phyloP scores from a whole-genome alignment of 2,888 invertebrate species.

The Drosophila lacicola region DNA sequence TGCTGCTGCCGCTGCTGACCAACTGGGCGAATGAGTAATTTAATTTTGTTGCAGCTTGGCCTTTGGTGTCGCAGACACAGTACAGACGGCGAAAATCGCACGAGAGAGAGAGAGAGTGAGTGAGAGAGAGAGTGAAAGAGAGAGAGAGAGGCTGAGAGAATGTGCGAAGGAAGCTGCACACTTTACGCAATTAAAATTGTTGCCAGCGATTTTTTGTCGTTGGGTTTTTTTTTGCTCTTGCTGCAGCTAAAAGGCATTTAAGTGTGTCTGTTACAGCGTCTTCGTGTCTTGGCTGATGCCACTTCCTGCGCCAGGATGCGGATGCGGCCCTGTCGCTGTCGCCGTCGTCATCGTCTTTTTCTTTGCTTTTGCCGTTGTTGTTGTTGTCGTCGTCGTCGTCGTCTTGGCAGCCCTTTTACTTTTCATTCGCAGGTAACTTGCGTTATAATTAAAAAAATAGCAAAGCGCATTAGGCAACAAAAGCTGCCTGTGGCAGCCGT shows the following conservation, averaged over 20 bases:
- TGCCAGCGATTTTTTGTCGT: slow-evolving; percentile 66
- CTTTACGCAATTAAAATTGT: slow-evolving; percentile 79
- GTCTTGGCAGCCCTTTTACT: slow-evolving; percentile 78
- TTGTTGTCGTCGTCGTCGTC: slow-evolving; percentile 18
- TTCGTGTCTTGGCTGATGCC: slow-evolving; percentile 67
- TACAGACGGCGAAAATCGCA: slow-evolving; percentile 40
- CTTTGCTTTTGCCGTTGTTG: slow-evolving; percentile 24
- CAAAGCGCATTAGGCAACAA: slow-evolving; percentile 81
- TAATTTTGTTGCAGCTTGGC: slow-evolving; percentile 76
- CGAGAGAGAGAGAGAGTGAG: slow-evolving; percentile 5
- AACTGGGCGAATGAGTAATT: slow-evolving; percentile 80
- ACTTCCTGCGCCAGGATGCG: slow-evolving; percentile 53
- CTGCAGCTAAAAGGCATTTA: slow-evolving; percentile 72
- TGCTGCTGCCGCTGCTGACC: slow-evolving; percentile 56
- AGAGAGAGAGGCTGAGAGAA: not conserved
- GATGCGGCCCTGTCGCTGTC: slow-evolving; percentile 56
- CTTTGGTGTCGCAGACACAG: slow-evolving; percentile 65
- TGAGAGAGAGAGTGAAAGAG: not conserved
- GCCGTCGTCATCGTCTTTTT: slow-evolving; percentile 7
- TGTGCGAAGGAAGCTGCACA: slow-evolving; percentile 57
- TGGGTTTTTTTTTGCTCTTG: slow-evolving; percentile 22
- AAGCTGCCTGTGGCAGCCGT: slow-evolving; percentile 53
- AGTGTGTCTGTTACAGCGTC: slow-evolving; percentile 62
- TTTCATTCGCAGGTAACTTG: slow-evolving; percentile 78
- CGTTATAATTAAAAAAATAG: slow-evolving; percentile 80